Percentiles rank a stretch among this genome's conserved stretches.
These are phyloP conservation scores for Ernsta delagoae DNA, from an alignment of 2,888 invertebrate genomes.

Conservation along the genomic window DNA sequence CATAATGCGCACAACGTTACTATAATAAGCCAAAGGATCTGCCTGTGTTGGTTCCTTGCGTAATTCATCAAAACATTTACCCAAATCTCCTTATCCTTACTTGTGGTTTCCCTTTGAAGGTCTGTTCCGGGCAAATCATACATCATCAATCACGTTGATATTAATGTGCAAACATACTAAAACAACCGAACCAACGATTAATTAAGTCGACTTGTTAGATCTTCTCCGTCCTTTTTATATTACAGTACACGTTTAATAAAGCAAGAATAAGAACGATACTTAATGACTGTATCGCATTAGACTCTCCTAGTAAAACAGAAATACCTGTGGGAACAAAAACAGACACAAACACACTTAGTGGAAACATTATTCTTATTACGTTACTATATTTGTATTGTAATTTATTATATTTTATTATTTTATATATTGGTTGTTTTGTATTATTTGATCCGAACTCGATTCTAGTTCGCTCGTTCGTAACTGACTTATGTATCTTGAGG, in stretches of 20 bases:
- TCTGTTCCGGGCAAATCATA: constrained; percentile 23
- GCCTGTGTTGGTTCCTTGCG: constrained; percentile 7
- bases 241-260: background rate
- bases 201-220: background rate
- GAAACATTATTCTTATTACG: background rate
- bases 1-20: background rate
- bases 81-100: constrained; percentile 9
- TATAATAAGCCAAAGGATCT: background rate
- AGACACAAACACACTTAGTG: background rate
- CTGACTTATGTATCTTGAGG: no score
- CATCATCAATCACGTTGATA: constrained; percentile 26
- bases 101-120: constrained; percentile 24
- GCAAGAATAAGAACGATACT: background rate
- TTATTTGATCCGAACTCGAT: no score
- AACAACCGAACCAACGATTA: background rate
- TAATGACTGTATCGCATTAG: background rate
- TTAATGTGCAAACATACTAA: constrained; percentile 8
- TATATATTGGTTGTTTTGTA: no score
- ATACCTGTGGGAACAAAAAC: background rate
- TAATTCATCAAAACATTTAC: constrained; percentile 22
- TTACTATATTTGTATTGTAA: no score
- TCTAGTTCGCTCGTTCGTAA: no score
- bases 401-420: no score
- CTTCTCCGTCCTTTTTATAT: no score
- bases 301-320: background rate